Conservation (phyloP, 2,888 invertebrate species). For the Hypomecis atomaria region DNA sequence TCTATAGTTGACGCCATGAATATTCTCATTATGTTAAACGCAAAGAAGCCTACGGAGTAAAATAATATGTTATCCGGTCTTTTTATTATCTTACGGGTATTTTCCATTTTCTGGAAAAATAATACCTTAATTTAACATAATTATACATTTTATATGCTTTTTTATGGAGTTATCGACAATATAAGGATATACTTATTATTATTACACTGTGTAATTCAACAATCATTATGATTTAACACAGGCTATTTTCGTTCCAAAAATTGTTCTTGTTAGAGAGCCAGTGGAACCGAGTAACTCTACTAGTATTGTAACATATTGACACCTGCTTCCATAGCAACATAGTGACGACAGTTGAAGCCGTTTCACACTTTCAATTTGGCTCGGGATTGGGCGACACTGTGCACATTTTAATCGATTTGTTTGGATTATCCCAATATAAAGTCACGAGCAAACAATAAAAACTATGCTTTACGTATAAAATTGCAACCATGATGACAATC, state of each 20-base stretch:
- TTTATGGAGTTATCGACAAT: background rate
- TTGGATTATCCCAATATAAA: conserved; percentile 51
- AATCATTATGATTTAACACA: too few species aligned
- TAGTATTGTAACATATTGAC: conserved; percentile 1
- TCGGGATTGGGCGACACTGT: conserved; percentile 47
- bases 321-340: conserved; percentile 49
- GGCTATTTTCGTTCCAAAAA: too few species aligned
- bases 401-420: conserved; percentile 52
- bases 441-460: conserved; percentile 8
- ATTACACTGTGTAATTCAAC: conserved; percentile 1
- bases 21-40: background rate
- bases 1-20: too few species aligned
- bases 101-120: conserved; percentile 5
- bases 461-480: background rate
- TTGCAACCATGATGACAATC: too few species aligned
- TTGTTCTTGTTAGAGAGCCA: too few species aligned
- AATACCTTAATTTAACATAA: conserved; percentile 1
- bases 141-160: background rate
- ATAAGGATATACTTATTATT: background rate
- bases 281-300: too few species aligned
- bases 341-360: conserved; percentile 38
- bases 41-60: background rate
- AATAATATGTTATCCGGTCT: background rate
- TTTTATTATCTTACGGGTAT: background rate
- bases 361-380: conserved; percentile 55